Conservation (phyloP, 2,113 vertebrate genomes). For the Xenus cinereus region DNA sequence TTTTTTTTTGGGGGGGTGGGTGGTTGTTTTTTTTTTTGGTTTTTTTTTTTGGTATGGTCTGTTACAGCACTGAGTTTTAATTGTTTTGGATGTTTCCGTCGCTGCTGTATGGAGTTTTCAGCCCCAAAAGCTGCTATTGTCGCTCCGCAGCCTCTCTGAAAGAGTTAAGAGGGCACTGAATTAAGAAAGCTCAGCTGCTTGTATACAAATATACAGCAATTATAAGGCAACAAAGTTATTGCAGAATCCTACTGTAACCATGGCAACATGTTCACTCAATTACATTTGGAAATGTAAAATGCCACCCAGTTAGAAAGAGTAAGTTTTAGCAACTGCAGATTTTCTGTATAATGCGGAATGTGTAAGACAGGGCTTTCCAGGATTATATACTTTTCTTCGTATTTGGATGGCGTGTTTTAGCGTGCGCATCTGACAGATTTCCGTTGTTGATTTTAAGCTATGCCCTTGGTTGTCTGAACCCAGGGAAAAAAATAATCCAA, state of each 20-base stretch:
- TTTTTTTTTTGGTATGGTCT: background rate
- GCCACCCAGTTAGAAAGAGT: slow-evolving; percentile 66
- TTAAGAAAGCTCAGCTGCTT: slow-evolving; percentile 67
- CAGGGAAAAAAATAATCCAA: background rate
- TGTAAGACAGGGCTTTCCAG: slow-evolving; percentile 8
- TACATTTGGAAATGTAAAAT: slow-evolving; percentile 68
- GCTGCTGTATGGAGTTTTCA: background rate
- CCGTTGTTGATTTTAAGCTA: rapidly evolving
- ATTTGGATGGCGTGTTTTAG: background rate
- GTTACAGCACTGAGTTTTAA: background rate
- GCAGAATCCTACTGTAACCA: slow-evolving; percentile 57
- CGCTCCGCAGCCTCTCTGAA: background rate
- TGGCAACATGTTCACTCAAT: slow-evolving; percentile 61
- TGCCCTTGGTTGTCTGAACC: background rate
- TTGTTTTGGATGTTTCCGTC: background rate
- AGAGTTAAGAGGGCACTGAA: slow-evolving; percentile 52
- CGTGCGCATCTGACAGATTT: background rate
- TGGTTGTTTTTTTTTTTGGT: too few relatives aligned
- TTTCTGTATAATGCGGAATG: background rate
- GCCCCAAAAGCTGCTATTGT: background rate
- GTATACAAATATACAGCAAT: slow-evolving; percentile 65
- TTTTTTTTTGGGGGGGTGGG: background rate
- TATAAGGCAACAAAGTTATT: slow-evolving; percentile 70
- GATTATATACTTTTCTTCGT: background rate
- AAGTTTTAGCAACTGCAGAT: slow-evolving; percentile 50